These are phyloP conservation scores for Scopus umbretta DNA, from an alignment of 2,113 vertebrate species.

Conservation along the genomic window DNA sequence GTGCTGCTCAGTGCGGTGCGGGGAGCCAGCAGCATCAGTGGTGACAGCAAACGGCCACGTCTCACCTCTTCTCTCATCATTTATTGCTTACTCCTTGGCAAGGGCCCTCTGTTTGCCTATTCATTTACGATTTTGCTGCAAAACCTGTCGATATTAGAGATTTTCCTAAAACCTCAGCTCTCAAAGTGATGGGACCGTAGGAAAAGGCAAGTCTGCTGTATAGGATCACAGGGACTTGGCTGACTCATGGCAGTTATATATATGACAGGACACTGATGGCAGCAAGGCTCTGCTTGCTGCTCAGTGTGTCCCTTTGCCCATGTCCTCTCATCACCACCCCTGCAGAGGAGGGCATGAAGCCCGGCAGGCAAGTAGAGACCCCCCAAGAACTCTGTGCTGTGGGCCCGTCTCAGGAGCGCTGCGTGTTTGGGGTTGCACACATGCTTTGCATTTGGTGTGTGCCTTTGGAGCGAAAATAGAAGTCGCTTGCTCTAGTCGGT, in stretches of 20 bases:
- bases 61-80: not conserved
- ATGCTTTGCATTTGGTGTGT: not conserved
- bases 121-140: not conserved
- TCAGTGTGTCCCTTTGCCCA: not conserved
- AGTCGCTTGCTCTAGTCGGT: not conserved
- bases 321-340: not conserved
- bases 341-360: not conserved
- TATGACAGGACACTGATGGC: not conserved
- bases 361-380: not conserved
- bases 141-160: not conserved
- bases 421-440: not conserved
- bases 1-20: not conserved
- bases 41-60: not conserved
- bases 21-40: not conserved
- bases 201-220: not conserved
- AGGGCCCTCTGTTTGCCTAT: not conserved
- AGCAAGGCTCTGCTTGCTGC: not conserved
- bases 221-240: not conserved
- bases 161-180: not conserved
- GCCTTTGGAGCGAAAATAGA: not conserved
- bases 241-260: not conserved
- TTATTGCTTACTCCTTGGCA: not conserved
- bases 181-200: not conserved
- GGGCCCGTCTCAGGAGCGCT: accelerated
- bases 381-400: not conserved